These are phyloP conservation scores for Donacobius atricapilla DNA, from an alignment of 2,113 vertebrate genomes.

Conservation along the genomic window DNA sequence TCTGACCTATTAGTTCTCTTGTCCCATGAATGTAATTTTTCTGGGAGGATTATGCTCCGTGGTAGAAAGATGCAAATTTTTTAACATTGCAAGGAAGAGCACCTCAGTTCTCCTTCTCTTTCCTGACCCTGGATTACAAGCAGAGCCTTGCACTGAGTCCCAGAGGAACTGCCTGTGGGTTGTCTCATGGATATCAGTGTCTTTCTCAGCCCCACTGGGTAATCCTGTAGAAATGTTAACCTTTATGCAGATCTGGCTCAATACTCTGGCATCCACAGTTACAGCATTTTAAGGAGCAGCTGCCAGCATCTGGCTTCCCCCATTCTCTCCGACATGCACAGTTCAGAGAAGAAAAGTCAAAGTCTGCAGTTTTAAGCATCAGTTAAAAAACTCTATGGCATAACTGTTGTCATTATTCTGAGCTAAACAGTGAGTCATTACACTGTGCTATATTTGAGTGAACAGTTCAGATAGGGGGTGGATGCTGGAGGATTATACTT, in stretches of 20 bases:
- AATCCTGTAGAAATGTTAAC: not conserved
- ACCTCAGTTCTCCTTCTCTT: not conserved
- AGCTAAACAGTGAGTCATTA: slow-evolving; percentile 22
- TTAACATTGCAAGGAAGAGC: not conserved
- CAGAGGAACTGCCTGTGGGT: not conserved
- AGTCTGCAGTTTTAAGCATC: not conserved
- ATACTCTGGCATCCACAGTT: not conserved
- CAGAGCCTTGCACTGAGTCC: not conserved
- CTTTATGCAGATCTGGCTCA: not conserved
- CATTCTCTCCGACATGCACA: not conserved
- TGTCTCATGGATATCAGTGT: not conserved
- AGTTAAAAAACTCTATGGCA: not conserved
- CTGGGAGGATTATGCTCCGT: not conserved
- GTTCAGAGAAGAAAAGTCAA: slow-evolving; percentile 12
- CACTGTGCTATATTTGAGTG: not conserved
- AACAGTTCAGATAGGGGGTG: not conserved
- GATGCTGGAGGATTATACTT: not conserved
- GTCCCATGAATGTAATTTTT: not conserved
- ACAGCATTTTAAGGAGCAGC: not conserved
- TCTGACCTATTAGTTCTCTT: not conserved
- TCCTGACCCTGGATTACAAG: not conserved
- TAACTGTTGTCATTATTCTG: not conserved
- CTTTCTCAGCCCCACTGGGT: not conserved
- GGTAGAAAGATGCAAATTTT: not conserved
- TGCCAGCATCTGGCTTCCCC: not conserved